These are phyloP conservation scores for Gila robusta DNA, from an alignment of 2,797 vertebrate genomes.

Conservation along the genomic window DNA sequence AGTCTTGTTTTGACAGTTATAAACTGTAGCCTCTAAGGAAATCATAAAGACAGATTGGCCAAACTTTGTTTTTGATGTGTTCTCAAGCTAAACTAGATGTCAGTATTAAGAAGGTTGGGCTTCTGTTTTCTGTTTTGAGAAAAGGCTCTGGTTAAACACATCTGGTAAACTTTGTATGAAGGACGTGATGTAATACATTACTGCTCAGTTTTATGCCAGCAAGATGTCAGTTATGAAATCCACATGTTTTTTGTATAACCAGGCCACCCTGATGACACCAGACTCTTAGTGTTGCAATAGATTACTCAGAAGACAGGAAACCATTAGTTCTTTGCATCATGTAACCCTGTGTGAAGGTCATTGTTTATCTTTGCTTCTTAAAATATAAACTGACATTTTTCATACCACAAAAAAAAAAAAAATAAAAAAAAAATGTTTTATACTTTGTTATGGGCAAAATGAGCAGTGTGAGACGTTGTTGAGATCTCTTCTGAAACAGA, in stretches of 20 bases:
- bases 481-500: background rate
- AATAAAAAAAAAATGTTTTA: background rate
- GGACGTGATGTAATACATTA: background rate
- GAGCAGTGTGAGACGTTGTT: background rate
- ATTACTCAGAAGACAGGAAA: slow-evolving; percentile 2
- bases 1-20: background rate
- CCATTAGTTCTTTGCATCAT: background rate
- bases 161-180: slow-evolving; percentile 11
- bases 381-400: background rate
- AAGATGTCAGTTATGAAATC: background rate
- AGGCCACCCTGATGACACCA: slow-evolving; percentile 8
- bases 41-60: background rate
- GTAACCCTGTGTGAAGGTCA: background rate
- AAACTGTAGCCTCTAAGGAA: background rate
- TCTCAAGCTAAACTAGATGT: background rate
- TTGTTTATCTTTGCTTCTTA: slow-evolving; percentile 1
- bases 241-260: background rate
- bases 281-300: background rate
- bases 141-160: slow-evolving; percentile 11
- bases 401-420: background rate
- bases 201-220: background rate
- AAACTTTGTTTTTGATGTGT: background rate
- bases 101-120: background rate
- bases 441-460: background rate
- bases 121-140: slow-evolving; percentile 18